Base-by-base conservation (phyloP, 2,113 vertebrate species). In the Mustela nigripes region DNA sequence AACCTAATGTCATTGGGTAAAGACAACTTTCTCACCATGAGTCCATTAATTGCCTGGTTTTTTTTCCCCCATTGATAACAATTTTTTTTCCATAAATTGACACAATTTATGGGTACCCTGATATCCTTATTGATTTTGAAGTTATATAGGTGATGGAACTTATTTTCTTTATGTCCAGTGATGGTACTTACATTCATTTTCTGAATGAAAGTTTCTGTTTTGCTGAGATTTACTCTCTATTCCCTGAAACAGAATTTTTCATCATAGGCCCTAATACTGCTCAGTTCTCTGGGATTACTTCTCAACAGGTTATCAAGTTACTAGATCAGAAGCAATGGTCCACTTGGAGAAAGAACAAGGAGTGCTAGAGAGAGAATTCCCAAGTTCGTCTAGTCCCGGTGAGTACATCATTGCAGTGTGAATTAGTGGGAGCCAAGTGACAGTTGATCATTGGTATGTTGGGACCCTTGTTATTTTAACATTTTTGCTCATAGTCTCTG, bases 1-100 rank as follows among this genome's bases (percentile, higher is more conserved):
- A 94, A 94, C 65, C 74, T 96, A 4, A 45, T 94, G 45, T 91
- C 92, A 31, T 5, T 96, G 73, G 92, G 87, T 94, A 81, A 96
- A 56, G 91, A 85, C 28, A 33, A 26, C 24, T 62, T 62, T 62
- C 60, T 53, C 42, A 71, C 11, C 22, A 1, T 79, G 62, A 50
- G 39, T 50, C 14, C 50, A 71, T 71, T 84, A 53, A 69, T 79
- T 90, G n/a, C 45, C 50, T 86, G 8, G 10, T 11, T 69, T 83
- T 82, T 82, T 50, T 19, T 2, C 65, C 31, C n/a, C 28, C n/a
- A 60, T 67, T 78, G 78, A 39, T 28, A 58, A 58, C 53, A 18
- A 24, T 11, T 69, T 89, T 92, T 50, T 60, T 24, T 11, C 74
- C 28, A 28, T 42, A 42, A 42, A 62, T 78, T 78, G 69, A 33